phyloP scores from a whole-genome alignment of 2,113 vertebrate species.

The Gulo gulo region DNA sequence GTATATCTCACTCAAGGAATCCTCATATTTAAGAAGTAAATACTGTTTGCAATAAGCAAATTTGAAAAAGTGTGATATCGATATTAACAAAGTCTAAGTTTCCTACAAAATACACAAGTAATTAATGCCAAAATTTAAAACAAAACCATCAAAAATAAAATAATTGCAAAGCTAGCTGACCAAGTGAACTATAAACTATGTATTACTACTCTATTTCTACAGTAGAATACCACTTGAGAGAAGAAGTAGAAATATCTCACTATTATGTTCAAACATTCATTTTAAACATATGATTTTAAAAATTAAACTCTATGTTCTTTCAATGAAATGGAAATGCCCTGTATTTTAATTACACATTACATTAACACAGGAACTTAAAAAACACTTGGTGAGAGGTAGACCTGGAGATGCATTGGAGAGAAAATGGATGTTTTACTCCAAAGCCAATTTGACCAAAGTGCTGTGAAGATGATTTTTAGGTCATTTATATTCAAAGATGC shows the following conservation, averaged over 20 bases:
- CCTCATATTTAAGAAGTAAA: background rate
- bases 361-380: background rate
- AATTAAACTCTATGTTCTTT: background rate
- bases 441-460: background rate
- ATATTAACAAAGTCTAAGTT: background rate
- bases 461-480: background rate
- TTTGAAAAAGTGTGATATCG: background rate
- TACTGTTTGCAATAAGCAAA: background rate
- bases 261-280: background rate
- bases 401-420: background rate
- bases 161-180: background rate
- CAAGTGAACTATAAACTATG: background rate
- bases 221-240: background rate
- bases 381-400: background rate
- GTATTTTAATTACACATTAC: background rate
- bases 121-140: slow-evolving; percentile 12
- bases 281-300: background rate
- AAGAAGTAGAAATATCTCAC: background rate
- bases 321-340: background rate
- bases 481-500: background rate
- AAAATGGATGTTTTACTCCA: background rate
- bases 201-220: background rate
- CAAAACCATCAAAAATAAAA: background rate
- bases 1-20: background rate
- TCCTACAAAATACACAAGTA: background rate